A percentile compares a stretch with the other conserved stretches of the same genome.
Evolutionary conservation across 2,888 invertebrate genomes (phyloP).

Genomic region (Pheosia gnoma): DNA sequence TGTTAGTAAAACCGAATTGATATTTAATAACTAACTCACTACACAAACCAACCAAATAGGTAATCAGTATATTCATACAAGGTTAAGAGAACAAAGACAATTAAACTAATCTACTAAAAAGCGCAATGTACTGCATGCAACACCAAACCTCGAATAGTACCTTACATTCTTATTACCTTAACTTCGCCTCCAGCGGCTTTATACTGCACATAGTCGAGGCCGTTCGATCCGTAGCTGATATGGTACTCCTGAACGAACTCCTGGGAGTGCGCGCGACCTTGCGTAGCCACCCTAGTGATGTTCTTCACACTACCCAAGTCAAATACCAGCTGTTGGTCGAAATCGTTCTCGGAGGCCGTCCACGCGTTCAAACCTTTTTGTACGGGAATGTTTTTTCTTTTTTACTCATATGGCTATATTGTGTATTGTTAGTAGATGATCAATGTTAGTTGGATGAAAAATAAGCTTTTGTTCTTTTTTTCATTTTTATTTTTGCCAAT

Average conservation of each 20-base stretch:
- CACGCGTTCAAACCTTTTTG: constrained; percentile 93
- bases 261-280: constrained; percentile 94
- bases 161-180: constrained; percentile 85
- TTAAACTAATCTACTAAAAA: constrained; percentile 14
- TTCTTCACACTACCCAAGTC: constrained; percentile 95
- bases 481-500: constrained; percentile 35
- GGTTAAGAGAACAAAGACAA: constrained; percentile 5
- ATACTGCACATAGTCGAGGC: constrained; percentile 94
- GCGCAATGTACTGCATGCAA: constrained; percentile 27
- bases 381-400: constrained; percentile 39
- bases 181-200: constrained; percentile 95
- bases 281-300: constrained; percentile 94
- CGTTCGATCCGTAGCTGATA: constrained; percentile 96
- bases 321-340: constrained; percentile 95
- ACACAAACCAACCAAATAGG: not conserved
- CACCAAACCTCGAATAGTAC: constrained; percentile 17
- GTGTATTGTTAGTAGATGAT: constrained; percentile 37
- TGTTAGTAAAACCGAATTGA: not conserved
- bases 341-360: constrained; percentile 96
- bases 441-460: constrained; percentile 32
- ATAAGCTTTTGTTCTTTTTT: constrained; percentile 28
- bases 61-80: not conserved
- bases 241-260: constrained; percentile 97
- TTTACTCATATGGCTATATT: constrained; percentile 24
- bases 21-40: not conserved